Percentiles rank a stretch among this genome's conserved stretches.
phyloP scores from a whole-genome alignment of 2,113 vertebrate genomes.

The Labeo catla region DNA sequence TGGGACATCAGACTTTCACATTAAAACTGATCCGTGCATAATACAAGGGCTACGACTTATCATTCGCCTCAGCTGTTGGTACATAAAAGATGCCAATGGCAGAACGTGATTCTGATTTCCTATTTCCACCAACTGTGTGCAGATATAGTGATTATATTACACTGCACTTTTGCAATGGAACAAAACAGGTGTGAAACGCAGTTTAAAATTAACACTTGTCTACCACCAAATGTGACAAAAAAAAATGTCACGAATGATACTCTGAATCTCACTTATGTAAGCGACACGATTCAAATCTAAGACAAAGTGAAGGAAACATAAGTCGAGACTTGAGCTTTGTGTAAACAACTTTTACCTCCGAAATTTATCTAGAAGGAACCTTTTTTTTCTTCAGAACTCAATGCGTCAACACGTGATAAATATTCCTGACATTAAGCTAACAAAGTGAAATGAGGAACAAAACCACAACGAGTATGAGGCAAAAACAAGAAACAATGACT shows the following conservation, averaged over 20 bases:
- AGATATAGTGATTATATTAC: background rate
- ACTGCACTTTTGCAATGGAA: constrained; percentile 1
- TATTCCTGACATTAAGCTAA: background rate
- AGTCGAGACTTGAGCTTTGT: background rate
- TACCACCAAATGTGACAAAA: background rate
- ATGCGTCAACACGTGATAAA: background rate
- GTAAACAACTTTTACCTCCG: background rate
- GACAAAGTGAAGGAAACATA: background rate
- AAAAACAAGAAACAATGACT: background rate
- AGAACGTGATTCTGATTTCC: background rate
- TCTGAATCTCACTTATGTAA: background rate
- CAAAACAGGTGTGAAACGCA: background rate
- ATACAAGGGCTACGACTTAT: background rate
- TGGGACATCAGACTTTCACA: background rate
- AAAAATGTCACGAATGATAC: background rate
- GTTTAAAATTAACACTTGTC: background rate
- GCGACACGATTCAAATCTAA: background rate
- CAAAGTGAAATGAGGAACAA: background rate
- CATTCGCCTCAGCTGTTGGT: background rate
- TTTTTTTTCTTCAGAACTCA: background rate
- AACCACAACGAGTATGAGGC: background rate
- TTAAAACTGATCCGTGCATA: background rate
- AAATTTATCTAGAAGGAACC: background rate
- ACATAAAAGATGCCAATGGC: background rate
- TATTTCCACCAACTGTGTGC: background rate